phyloP scores from a whole-genome alignment of 2,113 vertebrate genomes.

The Bungarus multicinctus region DNA sequence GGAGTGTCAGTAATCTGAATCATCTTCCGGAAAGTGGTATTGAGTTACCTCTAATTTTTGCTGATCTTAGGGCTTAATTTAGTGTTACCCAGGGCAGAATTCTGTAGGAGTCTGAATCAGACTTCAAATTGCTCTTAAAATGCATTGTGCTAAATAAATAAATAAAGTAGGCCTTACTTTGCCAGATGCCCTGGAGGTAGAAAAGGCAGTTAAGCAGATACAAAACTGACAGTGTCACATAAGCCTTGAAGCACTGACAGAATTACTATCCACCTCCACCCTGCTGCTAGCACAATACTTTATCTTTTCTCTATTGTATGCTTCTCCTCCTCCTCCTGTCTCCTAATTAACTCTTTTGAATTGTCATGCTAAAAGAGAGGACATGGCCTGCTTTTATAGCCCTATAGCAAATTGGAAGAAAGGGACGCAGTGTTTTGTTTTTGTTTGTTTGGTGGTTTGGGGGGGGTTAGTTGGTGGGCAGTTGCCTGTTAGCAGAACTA shows the following conservation, averaged over 20 bases:
- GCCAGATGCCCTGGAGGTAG: conserved; percentile 26
- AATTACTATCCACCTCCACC: neutral
- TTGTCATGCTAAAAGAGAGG: neutral
- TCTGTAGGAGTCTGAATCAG: conserved; percentile 45
- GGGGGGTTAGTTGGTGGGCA: neutral
- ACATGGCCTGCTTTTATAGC: neutral
- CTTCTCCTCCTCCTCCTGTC: neutral
- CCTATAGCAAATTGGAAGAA: neutral
- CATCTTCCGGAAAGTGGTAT: neutral
- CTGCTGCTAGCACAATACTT: neutral
- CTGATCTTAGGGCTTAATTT: conserved; percentile 27
- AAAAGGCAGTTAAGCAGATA: conserved; percentile 10
- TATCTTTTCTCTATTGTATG: neutral
- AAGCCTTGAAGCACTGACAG: neutral
- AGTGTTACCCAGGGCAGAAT: conserved; percentile 25
- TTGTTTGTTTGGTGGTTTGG: no score
- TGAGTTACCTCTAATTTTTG: neutral
- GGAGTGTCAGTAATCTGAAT: neutral
- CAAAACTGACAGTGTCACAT: conserved; percentile 29
- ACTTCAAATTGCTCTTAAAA: conserved; percentile 8
- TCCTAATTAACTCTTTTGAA: neutral
- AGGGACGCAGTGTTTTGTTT: neutral
- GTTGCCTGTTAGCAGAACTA: neutral
- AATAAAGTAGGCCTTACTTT: conserved; percentile 37
- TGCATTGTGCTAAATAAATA: conserved; percentile 36